Evolutionary conservation across 2,113 vertebrate species (phyloP).

Genomic region (Microcebus lehilahytsara): DNA sequence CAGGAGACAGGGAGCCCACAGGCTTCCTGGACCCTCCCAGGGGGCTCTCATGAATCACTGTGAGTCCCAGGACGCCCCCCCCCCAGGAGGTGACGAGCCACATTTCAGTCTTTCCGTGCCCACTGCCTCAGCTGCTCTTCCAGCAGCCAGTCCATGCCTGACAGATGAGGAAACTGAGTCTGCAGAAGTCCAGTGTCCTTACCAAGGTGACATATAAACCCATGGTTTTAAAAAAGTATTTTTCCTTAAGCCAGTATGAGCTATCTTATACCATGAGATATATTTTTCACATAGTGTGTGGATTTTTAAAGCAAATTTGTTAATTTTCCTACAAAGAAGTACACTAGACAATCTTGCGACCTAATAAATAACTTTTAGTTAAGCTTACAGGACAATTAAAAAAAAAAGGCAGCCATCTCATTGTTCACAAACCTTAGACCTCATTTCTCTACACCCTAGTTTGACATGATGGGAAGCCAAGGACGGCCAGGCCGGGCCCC

Average conservation of each 20-base stretch:
- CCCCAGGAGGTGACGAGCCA: background rate
- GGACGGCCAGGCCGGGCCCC: background rate
- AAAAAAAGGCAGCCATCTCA: background rate
- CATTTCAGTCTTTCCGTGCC: background rate
- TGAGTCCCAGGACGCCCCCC: background rate
- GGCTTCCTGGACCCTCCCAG: background rate
- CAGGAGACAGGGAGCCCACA: background rate
- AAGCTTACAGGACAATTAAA: background rate
- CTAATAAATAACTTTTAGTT: slow-evolving; percentile 12
- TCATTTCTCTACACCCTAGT: background rate
- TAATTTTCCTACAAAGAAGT: slow-evolving; percentile 3
- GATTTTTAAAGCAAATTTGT: background rate
- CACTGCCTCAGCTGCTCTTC: background rate
- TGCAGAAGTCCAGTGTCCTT: background rate
- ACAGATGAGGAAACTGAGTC: background rate
- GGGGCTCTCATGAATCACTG: background rate
- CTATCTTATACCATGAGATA: background rate
- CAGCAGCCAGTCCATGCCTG: background rate
- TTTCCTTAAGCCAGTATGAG: background rate
- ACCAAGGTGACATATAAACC: background rate
- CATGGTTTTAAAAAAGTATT: too few relatives aligned
- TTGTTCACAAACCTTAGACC: background rate
- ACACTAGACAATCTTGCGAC: background rate
- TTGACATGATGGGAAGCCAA: background rate
- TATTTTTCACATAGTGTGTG: background rate